Percentiles rank a stretch among this genome's conserved stretches.
Conservation (phyloP, 2,113 vertebrate species). For the Dasyornis broadbenti region DNA sequence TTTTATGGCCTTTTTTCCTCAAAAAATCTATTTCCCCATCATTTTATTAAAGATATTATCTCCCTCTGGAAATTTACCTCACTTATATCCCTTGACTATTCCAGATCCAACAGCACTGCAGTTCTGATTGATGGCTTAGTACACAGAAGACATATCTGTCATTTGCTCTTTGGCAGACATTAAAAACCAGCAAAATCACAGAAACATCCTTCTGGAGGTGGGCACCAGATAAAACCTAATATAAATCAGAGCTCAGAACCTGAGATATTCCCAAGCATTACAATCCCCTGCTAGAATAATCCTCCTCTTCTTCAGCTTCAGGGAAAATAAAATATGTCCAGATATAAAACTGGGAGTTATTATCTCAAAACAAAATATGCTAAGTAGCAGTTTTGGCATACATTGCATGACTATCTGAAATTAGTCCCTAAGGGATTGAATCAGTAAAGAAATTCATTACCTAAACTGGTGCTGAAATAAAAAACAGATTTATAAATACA, state of each 20-base stretch:
- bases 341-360: neutral
- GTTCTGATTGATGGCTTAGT: constrained; percentile 24
- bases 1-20: neutral
- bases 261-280: neutral
- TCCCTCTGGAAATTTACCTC: constrained; percentile 33
- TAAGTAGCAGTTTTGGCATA: neutral
- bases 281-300: neutral
- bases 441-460: neutral
- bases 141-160: neutral
- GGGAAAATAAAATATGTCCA: neutral
- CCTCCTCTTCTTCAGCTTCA: neutral
- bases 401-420: neutral
- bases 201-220: constrained; percentile 25
- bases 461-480: neutral
- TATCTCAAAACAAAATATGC: neutral
- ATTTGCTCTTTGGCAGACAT: constrained; percentile 33
- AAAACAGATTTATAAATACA: neutral
- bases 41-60: constrained; percentile 42
- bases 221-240: neutral
- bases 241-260: neutral
- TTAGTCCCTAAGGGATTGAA: neutral
- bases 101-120: neutral
- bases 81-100: neutral
- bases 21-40: constrained; percentile 5
- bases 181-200: constrained; percentile 1